phyloP scores from a whole-genome alignment of 2,113 vertebrate species.

The Hemiscyllium ocellatum region DNA sequence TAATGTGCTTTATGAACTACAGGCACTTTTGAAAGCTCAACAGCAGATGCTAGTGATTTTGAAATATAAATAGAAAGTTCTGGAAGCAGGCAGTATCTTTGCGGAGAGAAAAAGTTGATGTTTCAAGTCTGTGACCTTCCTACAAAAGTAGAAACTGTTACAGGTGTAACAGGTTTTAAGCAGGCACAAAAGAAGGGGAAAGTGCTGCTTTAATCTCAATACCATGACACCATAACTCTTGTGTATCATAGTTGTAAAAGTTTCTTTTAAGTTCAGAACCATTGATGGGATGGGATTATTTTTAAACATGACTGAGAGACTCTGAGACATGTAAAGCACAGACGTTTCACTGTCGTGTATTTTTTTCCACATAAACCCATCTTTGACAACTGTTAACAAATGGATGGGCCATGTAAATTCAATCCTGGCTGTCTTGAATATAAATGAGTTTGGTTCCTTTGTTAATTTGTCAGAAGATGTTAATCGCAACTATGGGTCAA shows the following conservation, averaged over 20 bases:
- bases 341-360: neutral
- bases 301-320: neutral
- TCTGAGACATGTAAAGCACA: neutral
- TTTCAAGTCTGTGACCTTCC: neutral
- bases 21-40: neutral
- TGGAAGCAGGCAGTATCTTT: neutral
- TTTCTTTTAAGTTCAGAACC: neutral
- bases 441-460: slow-evolving; percentile 25
- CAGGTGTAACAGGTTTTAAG: neutral
- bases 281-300: neutral
- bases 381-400: neutral
- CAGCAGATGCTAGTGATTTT: neutral
- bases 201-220: neutral
- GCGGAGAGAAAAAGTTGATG: neutral
- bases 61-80: neutral
- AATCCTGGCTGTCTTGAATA: neutral
- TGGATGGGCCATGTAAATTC: neutral
- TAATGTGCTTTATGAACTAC: neutral
- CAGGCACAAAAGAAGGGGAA: neutral
- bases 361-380: neutral
- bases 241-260: neutral
- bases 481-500: slow-evolving; percentile 10
- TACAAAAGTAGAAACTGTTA: neutral
- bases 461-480: slow-evolving; percentile 24
- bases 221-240: neutral